Conservation (phyloP, 2,797 vertebrate species). For the Acomys russatus region DNA sequence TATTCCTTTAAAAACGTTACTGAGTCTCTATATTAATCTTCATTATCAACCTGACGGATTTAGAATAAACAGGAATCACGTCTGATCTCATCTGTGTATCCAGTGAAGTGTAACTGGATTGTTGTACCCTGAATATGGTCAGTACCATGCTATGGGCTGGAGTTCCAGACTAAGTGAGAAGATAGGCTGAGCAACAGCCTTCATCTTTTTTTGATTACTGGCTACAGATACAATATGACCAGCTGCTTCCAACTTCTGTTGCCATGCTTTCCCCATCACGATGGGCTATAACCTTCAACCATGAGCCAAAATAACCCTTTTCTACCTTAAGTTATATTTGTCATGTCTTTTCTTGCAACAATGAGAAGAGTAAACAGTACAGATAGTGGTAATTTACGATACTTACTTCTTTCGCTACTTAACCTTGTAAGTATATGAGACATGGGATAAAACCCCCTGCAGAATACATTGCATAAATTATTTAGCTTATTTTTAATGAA, state of each 20-base stretch:
- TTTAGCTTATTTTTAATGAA: not conserved
- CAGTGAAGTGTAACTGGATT: not conserved
- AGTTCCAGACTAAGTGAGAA: not conserved
- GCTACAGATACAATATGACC: too few relatives aligned
- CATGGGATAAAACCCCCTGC: not conserved
- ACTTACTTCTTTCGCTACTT: not conserved
- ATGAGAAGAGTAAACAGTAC: not conserved
- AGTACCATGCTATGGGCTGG: not conserved
- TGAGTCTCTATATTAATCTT: not conserved
- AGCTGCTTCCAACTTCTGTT: not conserved
- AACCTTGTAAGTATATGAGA: not conserved
- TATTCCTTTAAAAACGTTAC: not conserved
- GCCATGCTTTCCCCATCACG: fast-evolving
- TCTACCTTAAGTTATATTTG: not conserved
- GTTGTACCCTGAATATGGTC: not conserved
- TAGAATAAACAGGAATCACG: not conserved
- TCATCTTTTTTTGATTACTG: not conserved
- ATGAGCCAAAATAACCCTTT: not conserved
- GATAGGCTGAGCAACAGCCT: too few relatives aligned
- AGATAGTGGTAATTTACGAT: not conserved
- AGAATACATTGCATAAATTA: too few relatives aligned
- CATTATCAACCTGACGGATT: not conserved
- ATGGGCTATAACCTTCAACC: not conserved
- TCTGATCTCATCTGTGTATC: not conserved
- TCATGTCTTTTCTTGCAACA: not conserved